A percentile compares a stretch with the other conserved stretches of the same genome.
Evolutionary conservation across 2,113 vertebrate genomes (phyloP).

Genomic region (Hippocampus mohnikei): DNA sequence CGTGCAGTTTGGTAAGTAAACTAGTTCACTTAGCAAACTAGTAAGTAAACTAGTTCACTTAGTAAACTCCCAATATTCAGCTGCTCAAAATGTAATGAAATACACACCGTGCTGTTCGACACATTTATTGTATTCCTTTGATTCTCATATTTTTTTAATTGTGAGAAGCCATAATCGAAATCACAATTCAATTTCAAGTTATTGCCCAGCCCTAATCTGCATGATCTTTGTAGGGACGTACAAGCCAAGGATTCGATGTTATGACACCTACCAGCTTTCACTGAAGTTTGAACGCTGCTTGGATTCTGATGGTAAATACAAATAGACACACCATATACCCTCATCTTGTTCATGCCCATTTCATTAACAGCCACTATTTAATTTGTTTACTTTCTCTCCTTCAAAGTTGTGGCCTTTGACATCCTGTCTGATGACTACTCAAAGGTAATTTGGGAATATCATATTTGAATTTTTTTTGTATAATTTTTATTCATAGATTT

Average conservation of each 20-base stretch:
- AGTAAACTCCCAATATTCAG: no score
- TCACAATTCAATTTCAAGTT: no score
- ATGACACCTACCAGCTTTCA: slow-evolving; percentile 91
- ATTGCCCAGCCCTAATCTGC: no score
- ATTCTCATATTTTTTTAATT: no score
- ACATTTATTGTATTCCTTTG: no score
- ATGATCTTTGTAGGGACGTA: slow-evolving; percentile 80
- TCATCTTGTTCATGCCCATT: not conserved
- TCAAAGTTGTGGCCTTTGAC: slow-evolving; percentile 90
- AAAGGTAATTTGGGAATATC: slow-evolving; percentile 77
- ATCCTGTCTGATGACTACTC: slow-evolving; percentile 97
- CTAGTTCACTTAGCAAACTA: no score
- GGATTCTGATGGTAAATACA: slow-evolving; percentile 86
- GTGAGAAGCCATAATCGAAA: no score
- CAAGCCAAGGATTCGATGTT: slow-evolving; percentile 92
- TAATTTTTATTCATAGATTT: not conserved
- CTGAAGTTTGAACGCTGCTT: slow-evolving; percentile 96
- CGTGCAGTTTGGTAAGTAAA: no score
- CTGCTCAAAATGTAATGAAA: no score
- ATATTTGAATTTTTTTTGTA: not conserved
- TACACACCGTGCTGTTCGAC: no score
- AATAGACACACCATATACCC: rapidly evolving
- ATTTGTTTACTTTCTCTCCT: slow-evolving; percentile 39
- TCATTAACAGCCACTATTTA: not conserved
- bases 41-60: no score